Base-by-base conservation (phyloP, 1,140 invertebrate genomes). In the Rhopalosiphum maidis region DNA sequence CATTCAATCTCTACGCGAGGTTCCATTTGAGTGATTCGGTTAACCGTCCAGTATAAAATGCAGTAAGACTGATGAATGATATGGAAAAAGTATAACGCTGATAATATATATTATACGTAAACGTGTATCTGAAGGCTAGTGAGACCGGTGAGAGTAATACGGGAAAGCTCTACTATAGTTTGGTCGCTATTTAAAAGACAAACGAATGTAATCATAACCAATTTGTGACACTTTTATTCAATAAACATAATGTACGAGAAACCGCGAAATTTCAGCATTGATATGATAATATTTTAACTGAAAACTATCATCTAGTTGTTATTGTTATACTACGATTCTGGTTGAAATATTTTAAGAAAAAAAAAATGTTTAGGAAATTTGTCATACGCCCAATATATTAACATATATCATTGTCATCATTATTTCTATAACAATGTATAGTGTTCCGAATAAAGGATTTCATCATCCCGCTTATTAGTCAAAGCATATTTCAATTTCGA, bases 21-120 rank as follows among this genome's bases (percentile, higher is more conserved):
- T 77, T 91, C 55, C 41, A n/a, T 91, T 48, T 9, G 37, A 77
- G 68, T 23, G 90, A 91, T 91, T 46, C 90, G 54, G 89, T 90
- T n/a, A 43, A 25, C 48, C 88, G 54, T 51, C 89, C 89, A 41
- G 23, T 41, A 2, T 25, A 41, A 90, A 55, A 60, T 90, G 86
- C 43, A 30, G 46, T 9, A 30, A 87, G 43, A 30, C 46, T 48
- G 86, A 87, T n/a, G 46, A 87, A 87, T 48, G 30, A 11, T 48
- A 8, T 18, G 30, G 18, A 2, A 87, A 86, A 87, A 46, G 37
- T 85, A 85, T 25, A 30, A 46, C 83, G 83, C 30, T 43, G 35
- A 83, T 83, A 37, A 77, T n/a, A 77, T 30, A 37, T 22, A 83
- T 83, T 21, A 23, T 9, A 83, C 15, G 25, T 68, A 77, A 77